Base-by-base conservation (phyloP, 2,113 vertebrate species). In the Aphelocoma coerulescens region DNA sequence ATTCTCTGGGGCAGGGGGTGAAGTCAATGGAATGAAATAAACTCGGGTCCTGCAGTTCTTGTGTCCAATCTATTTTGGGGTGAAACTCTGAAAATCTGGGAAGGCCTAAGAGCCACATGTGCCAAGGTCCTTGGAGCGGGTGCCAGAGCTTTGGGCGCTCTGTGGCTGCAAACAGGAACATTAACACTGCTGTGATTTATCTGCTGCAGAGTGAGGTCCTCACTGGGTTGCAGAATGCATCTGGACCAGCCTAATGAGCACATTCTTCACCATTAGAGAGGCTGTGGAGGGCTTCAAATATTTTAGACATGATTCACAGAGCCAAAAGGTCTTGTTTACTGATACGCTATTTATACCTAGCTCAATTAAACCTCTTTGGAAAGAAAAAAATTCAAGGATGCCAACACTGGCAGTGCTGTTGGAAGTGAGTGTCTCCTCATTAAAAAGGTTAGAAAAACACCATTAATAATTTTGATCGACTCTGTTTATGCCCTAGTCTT, bases 321-420 rank as follows among this genome's bases (percentile, higher is more conserved):
- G 85, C 90, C 95, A 95, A 93, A 83, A 94, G 90, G 88, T 94
- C 91, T 93, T 97, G 95, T 97, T 97, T 97, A 95, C 95, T 95
- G 96, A 95, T 96, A 93, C 9, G 78, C 96, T 97, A 96, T 97
- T 97, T 97, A 97, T 97, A 97, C 94, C 91, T 88, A 86, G 55
- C 79, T 88, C 93, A 95, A 95, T 94, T 96, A 97, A 97, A 95
- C 72, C 94, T 72, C 86, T 91, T 86, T 58, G 66, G 69, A 39
- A 57, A 87, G 83, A 84, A 88, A 85, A 85, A 74, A 73, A 84
- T 27, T 43, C 67, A 35, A 68, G 68, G 86, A 83, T 91, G 94
- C 93, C 90, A 95, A 78, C 43, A 9, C 49, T 85, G 91, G 93
- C 85, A 65, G 52, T 20, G 83, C 83, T 80, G 87, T 82, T 94